These are phyloP conservation scores for Ophion slaviceki DNA, from an alignment of 2,888 invertebrate species.

Conservation along the genomic window DNA sequence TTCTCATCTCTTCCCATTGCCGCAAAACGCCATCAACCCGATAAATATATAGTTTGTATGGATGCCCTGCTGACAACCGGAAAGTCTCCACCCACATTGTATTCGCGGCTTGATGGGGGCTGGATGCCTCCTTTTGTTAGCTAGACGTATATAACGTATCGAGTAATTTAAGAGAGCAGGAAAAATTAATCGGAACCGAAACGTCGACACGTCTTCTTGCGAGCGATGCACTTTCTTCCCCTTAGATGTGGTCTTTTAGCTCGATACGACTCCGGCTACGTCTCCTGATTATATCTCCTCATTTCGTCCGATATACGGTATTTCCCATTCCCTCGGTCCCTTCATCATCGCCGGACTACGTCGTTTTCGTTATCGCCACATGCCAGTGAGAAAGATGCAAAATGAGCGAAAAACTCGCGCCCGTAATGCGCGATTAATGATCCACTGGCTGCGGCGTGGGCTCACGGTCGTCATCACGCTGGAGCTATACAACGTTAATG, in stretches of 20 bases:
- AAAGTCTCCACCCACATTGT: not conserved
- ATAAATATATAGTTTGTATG: constrained; percentile 2
- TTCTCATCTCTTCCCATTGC: constrained; percentile 73
- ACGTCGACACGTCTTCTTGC: constrained; percentile 24
- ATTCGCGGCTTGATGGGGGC: constrained; percentile 46
- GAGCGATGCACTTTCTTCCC: not conserved
- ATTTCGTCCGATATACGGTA: not conserved
- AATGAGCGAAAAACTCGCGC: constrained; percentile 16
- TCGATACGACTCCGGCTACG: not conserved
- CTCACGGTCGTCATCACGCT: constrained; percentile 2
- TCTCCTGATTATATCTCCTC: not conserved
- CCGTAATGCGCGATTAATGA: constrained; percentile 57
- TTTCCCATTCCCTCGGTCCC: not conserved
- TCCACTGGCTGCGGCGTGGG: constrained; percentile 15
- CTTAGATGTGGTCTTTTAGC: not conserved
- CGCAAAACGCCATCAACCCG: not conserved
- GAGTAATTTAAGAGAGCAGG: constrained; percentile 17
- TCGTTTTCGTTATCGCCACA: constrained; percentile 35
- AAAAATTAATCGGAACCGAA: constrained; percentile 52
- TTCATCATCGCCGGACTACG: constrained; percentile 4
- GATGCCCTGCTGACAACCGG: not conserved
- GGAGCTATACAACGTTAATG: constrained; percentile 38
- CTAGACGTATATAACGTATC: not conserved
- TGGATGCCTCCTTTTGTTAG: not conserved
- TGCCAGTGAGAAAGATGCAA: not conserved